Evolutionary conservation across 2,113 vertebrate species (phyloP), one percentile per base, ranked within the genome.

Genomic region (Cyanocitta stelleri): DNA sequence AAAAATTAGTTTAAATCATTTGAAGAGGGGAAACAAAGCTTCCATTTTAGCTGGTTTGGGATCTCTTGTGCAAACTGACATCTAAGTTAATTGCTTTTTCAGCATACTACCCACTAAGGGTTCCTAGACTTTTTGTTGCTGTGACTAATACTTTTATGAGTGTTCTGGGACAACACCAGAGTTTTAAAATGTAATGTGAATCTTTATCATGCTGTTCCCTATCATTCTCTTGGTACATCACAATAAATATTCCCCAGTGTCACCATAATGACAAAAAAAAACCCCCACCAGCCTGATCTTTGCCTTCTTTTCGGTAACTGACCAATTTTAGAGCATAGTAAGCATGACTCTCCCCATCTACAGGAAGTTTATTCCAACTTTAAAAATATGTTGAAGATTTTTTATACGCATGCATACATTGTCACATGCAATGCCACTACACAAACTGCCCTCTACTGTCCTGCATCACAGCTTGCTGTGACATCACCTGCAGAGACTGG

Each of bases 61-160:
- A 69, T 69, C 69, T 83, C 20, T 44, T 37, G 4, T 64, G 62
- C 18, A 68, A 90, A 78, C 39, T 43, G 72, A 39, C 15, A 79
- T 56, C 32, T 24, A 35, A 85, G 27, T 58, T 35, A n/a, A 9
- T 37, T 24, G 41, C 33, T 84, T 90, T 81, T 74, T 2, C 30
- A 87, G 51, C 29, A n/a, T 7, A 9, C 54, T 74, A 51, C 22
- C 22, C 67, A 56, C 39, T 62, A 61, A 87, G 83, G 49, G 32
- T 83, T 92, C 85, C 72, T 82, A 63, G 67, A 79, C 30, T 66
- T 82, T 58, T 43, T 90, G 43, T 68, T 90, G 68, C 72, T 67
- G 8, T 68, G 72, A 95, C 61, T 88, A 93, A 90, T 30, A 48
- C 52, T 93, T 94, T 96, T 80, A 94, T 66, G 66, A 87, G 51